Conservation (phyloP, 2,888 invertebrate genomes). For the Corythucha ciliata region DNA sequence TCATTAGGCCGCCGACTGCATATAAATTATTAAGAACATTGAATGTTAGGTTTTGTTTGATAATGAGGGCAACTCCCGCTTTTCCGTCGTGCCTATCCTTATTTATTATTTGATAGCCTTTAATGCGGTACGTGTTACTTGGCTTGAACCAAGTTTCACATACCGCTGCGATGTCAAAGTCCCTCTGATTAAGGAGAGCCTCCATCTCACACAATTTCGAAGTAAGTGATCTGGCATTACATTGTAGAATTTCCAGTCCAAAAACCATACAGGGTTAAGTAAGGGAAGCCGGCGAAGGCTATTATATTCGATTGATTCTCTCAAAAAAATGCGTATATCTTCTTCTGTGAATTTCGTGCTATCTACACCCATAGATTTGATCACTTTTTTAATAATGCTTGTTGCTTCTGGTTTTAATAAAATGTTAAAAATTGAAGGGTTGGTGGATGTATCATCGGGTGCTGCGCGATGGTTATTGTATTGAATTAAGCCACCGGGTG, state of each 20-base stretch:
- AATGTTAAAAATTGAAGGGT: too few relatives aligned
- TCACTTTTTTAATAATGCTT: too few relatives aligned
- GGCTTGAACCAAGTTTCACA: conserved; percentile 14
- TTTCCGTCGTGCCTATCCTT: neutral
- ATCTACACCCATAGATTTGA: too few relatives aligned
- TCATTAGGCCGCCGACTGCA: neutral
- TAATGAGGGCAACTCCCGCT: conserved; percentile 7
- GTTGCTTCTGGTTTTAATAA: too few relatives aligned
- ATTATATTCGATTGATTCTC: too few relatives aligned
- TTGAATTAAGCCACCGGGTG: too few relatives aligned
- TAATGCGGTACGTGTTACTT: neutral
- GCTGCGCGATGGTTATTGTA: too few relatives aligned
- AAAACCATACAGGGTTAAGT: too few relatives aligned
- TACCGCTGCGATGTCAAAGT: conserved; percentile 6
- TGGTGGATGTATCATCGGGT: too few relatives aligned
- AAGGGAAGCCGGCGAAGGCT: too few relatives aligned
- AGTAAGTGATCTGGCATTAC: conserved; percentile 14
- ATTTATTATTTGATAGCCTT: neutral
- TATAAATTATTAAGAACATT: neutral
- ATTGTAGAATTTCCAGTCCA: conserved; percentile 6
- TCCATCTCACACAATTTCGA: conserved; percentile 12
- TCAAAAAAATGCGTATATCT: too few relatives aligned
- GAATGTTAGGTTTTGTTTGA: neutral
- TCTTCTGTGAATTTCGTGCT: too few relatives aligned
- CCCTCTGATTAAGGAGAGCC: neutral